Conservation (phyloP, 1,140 invertebrate genomes). For the Scaptodrosophila lebanonensis region DNA sequence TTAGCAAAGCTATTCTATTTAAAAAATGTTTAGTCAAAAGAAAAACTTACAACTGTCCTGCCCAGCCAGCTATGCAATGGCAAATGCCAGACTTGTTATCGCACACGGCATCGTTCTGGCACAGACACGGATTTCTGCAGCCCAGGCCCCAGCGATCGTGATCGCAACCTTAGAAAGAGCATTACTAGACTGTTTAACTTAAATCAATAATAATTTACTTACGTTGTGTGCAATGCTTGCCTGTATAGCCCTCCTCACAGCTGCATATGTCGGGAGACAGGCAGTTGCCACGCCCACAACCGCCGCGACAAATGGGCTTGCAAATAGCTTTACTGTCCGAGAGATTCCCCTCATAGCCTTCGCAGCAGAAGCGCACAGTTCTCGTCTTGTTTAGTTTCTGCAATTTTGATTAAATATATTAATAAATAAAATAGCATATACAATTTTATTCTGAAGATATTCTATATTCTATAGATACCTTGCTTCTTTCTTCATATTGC, state of each 20-base stretch:
- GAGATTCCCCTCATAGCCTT: slow-evolving; percentile 70
- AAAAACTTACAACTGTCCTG: slow-evolving; percentile 59
- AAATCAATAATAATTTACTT: slow-evolving; percentile 17
- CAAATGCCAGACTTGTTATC: slow-evolving; percentile 69
- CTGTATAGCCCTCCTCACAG: slow-evolving; percentile 70
- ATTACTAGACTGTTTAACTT: neutral
- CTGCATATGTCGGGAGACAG: slow-evolving; percentile 63
- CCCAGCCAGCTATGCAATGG: slow-evolving; percentile 68
- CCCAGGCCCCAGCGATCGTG: slow-evolving; percentile 75
- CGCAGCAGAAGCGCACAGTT: slow-evolving; percentile 69
- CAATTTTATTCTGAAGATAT: no score
- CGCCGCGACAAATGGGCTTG: slow-evolving; percentile 68
- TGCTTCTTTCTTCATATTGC: no score
- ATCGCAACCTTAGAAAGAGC: slow-evolving; percentile 47
- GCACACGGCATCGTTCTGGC: slow-evolving; percentile 63
- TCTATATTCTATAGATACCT: no score
- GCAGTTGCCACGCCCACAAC: slow-evolving; percentile 73
- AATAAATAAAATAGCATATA: no score
- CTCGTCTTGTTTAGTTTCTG: slow-evolving; percentile 69
- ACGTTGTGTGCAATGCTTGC: slow-evolving; percentile 73
- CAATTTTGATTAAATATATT: no score
- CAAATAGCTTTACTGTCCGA: slow-evolving; percentile 68
- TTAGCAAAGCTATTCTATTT: neutral
- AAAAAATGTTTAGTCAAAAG: neutral
- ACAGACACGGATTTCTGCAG: slow-evolving; percentile 61